A percentile compares a stretch with the other conserved stretches of the same genome.
Evolutionary conservation across 2,797 vertebrate species (phyloP).

Genomic region (Gephyroberyx darwinii): DNA sequence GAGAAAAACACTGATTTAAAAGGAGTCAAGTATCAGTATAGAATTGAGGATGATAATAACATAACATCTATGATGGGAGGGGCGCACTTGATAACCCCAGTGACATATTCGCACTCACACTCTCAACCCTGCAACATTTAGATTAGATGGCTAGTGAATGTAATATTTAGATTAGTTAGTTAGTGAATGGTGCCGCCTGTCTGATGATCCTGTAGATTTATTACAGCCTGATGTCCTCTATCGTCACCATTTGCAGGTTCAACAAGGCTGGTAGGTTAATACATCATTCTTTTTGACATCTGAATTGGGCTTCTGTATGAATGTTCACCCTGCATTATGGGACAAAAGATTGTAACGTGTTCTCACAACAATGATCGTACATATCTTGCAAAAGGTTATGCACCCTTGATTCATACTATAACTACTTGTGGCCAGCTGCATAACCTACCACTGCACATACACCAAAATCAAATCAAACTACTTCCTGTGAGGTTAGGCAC

Average conservation of each 20-base stretch:
- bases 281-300: conserved; percentile 45
- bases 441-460: no score
- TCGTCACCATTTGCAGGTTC: conserved; percentile 33
- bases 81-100: conserved; percentile 36
- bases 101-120: conserved; percentile 20
- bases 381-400: no score
- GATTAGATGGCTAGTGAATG: conserved; percentile 52
- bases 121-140: conserved; percentile 48
- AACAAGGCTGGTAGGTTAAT: conserved; percentile 13
- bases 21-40: conserved; percentile 43
- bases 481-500: no score
- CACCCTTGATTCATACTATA: no score
- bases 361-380: no score
- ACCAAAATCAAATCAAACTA: no score
- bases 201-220: conserved; percentile 57
- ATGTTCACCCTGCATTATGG: conserved; percentile 27
- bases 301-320: conserved; percentile 27
- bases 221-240: conserved; percentile 7
- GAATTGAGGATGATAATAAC: conserved; percentile 24
- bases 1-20: conserved; percentile 63
- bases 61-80: conserved; percentile 21
- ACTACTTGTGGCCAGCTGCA: no score
- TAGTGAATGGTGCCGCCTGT: conserved; percentile 44
- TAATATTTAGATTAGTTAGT: conserved; percentile 50
- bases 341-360: conserved; percentile 39